phyloP scores from a whole-genome alignment of 1,140 invertebrate genomes.

The Pteromalus puparum region DNA sequence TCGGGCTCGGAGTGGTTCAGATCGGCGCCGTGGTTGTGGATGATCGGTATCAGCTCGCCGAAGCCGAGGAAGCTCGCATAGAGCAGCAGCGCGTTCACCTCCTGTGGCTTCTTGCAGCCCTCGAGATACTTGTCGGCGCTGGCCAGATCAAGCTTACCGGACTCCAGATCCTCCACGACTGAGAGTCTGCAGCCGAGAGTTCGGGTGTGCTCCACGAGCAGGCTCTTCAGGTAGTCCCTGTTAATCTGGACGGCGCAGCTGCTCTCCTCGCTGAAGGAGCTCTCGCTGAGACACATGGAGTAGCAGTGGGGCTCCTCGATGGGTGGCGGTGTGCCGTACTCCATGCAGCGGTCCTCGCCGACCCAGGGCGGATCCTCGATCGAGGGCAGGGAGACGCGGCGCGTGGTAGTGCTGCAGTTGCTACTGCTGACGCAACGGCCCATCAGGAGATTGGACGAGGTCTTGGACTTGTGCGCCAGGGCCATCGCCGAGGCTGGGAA shows the following conservation, averaged over 20 bases:
- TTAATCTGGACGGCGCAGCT: slow-evolving; percentile 79
- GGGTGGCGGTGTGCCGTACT: slow-evolving; percentile 83
- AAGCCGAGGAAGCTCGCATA: slow-evolving; percentile 83
- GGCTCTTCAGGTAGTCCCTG: slow-evolving; percentile 82
- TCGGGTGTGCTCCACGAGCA: slow-evolving; percentile 83
- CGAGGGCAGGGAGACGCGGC: slow-evolving; percentile 19
- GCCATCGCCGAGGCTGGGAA: slow-evolving; percentile 55
- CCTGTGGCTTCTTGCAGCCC: slow-evolving; percentile 78
- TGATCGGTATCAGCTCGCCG: slow-evolving; percentile 78
- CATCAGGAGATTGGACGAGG: slow-evolving; percentile 62
- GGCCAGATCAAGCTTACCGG: slow-evolving; percentile 78
- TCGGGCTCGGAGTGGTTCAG: slow-evolving; percentile 81
- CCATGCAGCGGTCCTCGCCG: slow-evolving; percentile 76
- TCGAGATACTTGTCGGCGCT: slow-evolving; percentile 71
- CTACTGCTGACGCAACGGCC: slow-evolving; percentile 62
- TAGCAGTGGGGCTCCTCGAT: slow-evolving; percentile 83
- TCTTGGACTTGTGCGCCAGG: slow-evolving; percentile 56
- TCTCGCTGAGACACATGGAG: slow-evolving; percentile 84
- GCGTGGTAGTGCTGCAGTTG: slow-evolving; percentile 17
- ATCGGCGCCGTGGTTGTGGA: slow-evolving; percentile 81
- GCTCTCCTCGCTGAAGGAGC: slow-evolving; percentile 82
- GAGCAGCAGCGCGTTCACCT: slow-evolving; percentile 82
- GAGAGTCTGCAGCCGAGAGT: slow-evolving; percentile 79
- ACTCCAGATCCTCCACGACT: slow-evolving; percentile 83
- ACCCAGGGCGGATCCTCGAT: slow-evolving; percentile 49